These are phyloP conservation scores for Peribatodes rhomboidaria DNA, from an alignment of 2,888 invertebrate genomes.

Conservation along the genomic window DNA sequence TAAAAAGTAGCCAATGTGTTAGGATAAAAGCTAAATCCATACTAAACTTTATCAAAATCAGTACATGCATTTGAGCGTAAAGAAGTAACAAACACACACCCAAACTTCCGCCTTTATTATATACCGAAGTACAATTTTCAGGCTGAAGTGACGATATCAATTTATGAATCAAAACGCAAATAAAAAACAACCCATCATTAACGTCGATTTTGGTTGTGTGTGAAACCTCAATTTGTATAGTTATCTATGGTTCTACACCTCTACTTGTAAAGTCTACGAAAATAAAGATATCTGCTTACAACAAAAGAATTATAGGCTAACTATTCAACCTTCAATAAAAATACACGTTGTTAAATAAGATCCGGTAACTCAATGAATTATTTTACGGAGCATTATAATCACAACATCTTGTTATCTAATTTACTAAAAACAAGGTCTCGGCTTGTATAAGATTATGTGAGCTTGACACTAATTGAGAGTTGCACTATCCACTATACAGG, in stretches of 20 bases:
- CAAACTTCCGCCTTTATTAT: no score
- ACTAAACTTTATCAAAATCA: no score
- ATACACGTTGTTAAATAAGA: conserved; percentile 31
- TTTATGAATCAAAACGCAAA: no score
- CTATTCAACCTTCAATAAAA: conserved; percentile 35
- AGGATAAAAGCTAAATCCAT: no score
- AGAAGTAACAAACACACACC: no score
- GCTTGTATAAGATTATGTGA: conserved; percentile 8
- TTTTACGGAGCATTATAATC: conserved; percentile 31
- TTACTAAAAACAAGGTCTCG: conserved; percentile 26
- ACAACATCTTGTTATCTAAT: conserved; percentile 32
- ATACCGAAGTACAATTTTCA: no score
- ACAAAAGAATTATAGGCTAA: conserved; percentile 34
- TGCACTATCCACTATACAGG: not conserved
- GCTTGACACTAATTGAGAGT: conserved; percentile 10
- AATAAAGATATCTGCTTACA: conserved; percentile 16
- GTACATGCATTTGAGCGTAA: no score
- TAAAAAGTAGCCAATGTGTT: no score
- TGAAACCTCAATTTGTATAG: not conserved
- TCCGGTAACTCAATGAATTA: conserved; percentile 38
- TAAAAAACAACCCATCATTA: no score
- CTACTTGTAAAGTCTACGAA: conserved; percentile 1
- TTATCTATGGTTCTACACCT: not conserved
- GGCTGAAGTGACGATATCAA: no score
- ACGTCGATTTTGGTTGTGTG: not conserved